Evolutionary conservation across 2,113 vertebrate genomes (phyloP), one percentile per base, ranked within the genome.

Genomic region (Panthera leo): DNA sequence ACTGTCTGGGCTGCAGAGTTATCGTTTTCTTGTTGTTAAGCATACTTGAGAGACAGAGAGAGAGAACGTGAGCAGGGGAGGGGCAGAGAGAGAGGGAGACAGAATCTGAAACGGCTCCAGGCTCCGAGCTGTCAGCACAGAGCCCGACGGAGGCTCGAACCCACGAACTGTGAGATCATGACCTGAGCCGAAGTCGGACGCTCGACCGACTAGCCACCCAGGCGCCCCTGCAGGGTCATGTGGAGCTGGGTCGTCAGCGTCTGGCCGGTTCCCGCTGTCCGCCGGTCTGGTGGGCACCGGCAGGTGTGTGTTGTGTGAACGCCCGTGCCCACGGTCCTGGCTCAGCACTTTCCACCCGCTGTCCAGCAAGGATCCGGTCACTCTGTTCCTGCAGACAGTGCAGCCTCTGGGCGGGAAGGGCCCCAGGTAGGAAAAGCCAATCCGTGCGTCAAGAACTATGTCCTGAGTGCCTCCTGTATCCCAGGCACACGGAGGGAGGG

Each of bases 371-470:
- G 45, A 21, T 42, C 31, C 12, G 12, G 51, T 7, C 25, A 16
- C 34, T 3, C 39, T 0, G 2, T 4, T 5, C 55, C 36, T 42
- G 19, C 34, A 3, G 70, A 36, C 31, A 21, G 55, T 23, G 29
- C n/a, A 15, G 76, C n/a, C 53, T 55, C 23, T 27, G 63, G 13
- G 25, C 11, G 0, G 51, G 55, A 55, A 31, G 36, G 48, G 15
- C 9, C 25, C n/a, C 23, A 5, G 71, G 36, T 1, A 16, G 73
- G 58, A 36, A 19, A 65, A 48, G 65, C 42, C 80, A n/a, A 6
- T 39, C 51, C 0, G 9, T 1, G 61, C 16, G 0, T 8, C 18
- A 18, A 23, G 48, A 76, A 16, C 0, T 16, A 9, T 2, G 58
- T 13, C 8, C 45, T 14, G 13, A 36, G 61, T 0, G 1, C 55